Evolutionary conservation across 1,140 invertebrate genomes (phyloP), one percentile per base, ranked within the genome.

Genomic region (Batillaria attramentaria): DNA sequence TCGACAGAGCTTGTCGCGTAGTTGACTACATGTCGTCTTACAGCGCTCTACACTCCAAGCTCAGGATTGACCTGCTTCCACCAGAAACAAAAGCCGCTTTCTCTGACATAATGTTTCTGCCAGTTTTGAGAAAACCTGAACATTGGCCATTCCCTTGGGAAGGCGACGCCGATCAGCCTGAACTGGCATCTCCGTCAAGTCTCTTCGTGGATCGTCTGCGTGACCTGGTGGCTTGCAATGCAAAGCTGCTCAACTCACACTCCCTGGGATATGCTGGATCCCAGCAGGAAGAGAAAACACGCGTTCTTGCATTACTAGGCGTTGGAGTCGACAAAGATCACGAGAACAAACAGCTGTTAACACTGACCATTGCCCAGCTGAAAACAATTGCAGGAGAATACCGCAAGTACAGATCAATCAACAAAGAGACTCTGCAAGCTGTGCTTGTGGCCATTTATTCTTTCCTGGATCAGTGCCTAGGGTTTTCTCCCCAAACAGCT

Each of bases 61-160:
- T 31, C 2, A 39, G 66, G 18, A 31, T 70, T 37, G 13, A 43
- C 8, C 18, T 16, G 5, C 69, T 18, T 33, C 65, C 78, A n/a
- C 24, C 72, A 18, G 39, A 57, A 24, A 33, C 68, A 0, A 60
- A 24, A 28, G 1, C 79, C 31, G 33, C 66, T 50, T 28, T 84
- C 10, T 41, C 50, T 13, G 39, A 78, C 4, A 72, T 79, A 35
- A 2, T 39, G 28, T 84, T 84, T 50, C 35, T 84, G 13, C 84
- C 82, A n/a, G 77, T 80, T 3, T 50, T 62, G 31, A 80, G 78
- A 80, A 76, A 69, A 20, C 42, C 6, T 3, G 31, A 79, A 31
- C 54, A 68, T 62, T 60, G 57, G 57, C 57, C 57, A 6, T 60
- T 60, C 57, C 57, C 57, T 3, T 60, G 57, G 57, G 24, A n/a